Evolutionary conservation across 2,888 invertebrate genomes (phyloP), one percentile per base, ranked within the genome.

Genomic region (Athrips mouffetella): DNA sequence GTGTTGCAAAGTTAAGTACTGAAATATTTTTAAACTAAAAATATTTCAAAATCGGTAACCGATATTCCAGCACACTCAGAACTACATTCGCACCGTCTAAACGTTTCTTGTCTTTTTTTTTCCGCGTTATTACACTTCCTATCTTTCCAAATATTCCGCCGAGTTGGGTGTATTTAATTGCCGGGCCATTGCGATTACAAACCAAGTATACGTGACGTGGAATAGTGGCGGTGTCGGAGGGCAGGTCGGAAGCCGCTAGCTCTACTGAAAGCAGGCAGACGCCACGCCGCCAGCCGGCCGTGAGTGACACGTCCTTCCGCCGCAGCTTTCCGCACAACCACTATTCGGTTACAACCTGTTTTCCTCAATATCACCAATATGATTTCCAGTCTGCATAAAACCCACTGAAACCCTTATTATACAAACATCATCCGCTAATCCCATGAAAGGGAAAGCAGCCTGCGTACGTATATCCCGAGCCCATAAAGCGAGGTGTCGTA

Each of bases 231-330:
- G 71, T 73, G 80, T 76, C 73, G 68, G 72, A 73, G 78, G 75
- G 71, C 76, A 80, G 76, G 79, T 83, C 83, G 83, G 83, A 83
- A 83, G 69, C 75, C 70, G 60, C 65, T 65, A 65, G 74, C 66
- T 70, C 61, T 57, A 65, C 78, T 78, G 82, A 80, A 82, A 78
- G 81, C 81, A 76, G 70, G 65, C 82, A 75, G 76, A 67, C 80
- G 77, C 75, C 78, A 73, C 75, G 76, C 66, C 80, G 77, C 75
- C 78, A 73, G 73, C 66, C 69, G 63, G 62, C 65, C 70, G 70
- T 72, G 80, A 81, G 76, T 81, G 86, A 82, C 81, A 80, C 72
- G 80, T 85, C 84, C 86, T 86, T 87, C 85, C 86, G 59, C 62
- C 69, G 53, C 59, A 72, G 73, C 73, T 65, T 69, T 72, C 70